Conservation (phyloP, 1,140 invertebrate species). For the Cepaea nemoralis region DNA sequence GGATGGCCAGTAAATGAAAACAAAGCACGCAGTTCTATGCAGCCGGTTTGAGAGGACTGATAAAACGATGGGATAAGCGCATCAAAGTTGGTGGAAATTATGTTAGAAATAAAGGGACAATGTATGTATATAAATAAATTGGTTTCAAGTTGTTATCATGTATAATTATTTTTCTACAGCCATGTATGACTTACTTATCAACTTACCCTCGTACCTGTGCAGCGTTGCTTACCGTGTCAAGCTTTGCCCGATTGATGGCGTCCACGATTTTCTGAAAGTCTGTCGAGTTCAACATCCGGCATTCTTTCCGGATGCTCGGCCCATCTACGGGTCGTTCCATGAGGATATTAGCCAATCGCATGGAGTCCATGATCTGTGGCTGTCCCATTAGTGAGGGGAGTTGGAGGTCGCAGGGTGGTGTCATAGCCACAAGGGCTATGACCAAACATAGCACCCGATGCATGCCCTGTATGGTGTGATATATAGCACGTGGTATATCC, state of each 20-base stretch:
- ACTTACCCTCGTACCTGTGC: too few relatives aligned
- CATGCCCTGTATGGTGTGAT: slow-evolving; percentile 22
- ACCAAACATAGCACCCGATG: slow-evolving; percentile 19
- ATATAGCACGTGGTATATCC: too few relatives aligned
- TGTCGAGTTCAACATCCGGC: slow-evolving; percentile 42
- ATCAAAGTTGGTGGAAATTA: too few relatives aligned
- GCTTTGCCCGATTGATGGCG: slow-evolving; percentile 45
- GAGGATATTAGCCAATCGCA: slow-evolving; percentile 46
- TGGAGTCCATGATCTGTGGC: slow-evolving; percentile 38
- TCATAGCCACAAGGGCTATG: slow-evolving; percentile 5
- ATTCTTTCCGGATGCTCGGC: slow-evolving; percentile 41
- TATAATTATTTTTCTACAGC: too few relatives aligned
- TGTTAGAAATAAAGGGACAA: too few relatives aligned
- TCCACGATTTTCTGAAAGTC: slow-evolving; percentile 43
- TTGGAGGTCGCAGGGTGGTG: slow-evolving; percentile 22
- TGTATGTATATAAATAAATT: too few relatives aligned
- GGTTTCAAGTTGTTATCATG: too few relatives aligned
- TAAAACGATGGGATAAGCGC: too few relatives aligned
- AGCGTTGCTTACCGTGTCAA: slow-evolving; percentile 48
- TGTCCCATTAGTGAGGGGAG: background rate
- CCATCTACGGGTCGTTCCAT: slow-evolving; percentile 42
- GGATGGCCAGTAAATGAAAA: too few relatives aligned
- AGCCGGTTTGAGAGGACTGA: too few relatives aligned
- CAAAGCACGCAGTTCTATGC: too few relatives aligned
- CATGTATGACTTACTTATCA: too few relatives aligned